Conservation (phyloP, 2,888 invertebrate species). For the Plebejus argus region DNA sequence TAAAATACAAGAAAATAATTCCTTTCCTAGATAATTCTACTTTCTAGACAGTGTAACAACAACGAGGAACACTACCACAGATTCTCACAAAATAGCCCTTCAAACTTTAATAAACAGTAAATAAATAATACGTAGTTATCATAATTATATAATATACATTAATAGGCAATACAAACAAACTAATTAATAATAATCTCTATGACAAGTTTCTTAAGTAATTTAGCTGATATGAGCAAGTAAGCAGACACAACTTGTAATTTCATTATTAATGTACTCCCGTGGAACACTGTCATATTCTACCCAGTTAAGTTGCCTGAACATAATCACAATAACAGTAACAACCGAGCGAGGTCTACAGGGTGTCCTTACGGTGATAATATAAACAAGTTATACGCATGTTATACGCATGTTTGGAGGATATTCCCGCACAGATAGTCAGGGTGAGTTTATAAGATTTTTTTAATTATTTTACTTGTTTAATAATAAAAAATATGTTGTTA, state of each 20-base stretch:
- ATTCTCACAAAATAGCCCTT: neutral
- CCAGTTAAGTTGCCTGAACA: conserved; percentile 55
- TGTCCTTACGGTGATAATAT: conserved; percentile 40
- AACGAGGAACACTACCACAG: neutral
- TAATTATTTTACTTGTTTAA: too few species aligned
- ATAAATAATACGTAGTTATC: conserved; percentile 8
- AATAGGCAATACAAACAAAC: neutral
- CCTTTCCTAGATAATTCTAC: neutral
- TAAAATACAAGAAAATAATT: neutral
- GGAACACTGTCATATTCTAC: conserved; percentile 58
- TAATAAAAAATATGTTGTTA: too few species aligned
- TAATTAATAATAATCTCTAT: conserved; percentile 20
- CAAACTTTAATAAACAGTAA: neutral
- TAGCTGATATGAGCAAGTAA: conserved; percentile 46
- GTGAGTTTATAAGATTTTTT: too few species aligned
- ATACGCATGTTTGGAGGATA: neutral
- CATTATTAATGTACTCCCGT: conserved; percentile 61
- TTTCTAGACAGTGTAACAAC: too few species aligned
- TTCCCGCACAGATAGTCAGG: neutral
- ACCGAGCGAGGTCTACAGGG: conserved; percentile 49
- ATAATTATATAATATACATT: too few species aligned
- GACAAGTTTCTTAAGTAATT: conserved; percentile 41
- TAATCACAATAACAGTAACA: conserved; percentile 70
- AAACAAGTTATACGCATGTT: neutral
- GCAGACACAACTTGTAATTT: conserved; percentile 49